phyloP scores from a whole-genome alignment of 2,797 vertebrate genomes.

The Myripristis jacobus region DNA sequence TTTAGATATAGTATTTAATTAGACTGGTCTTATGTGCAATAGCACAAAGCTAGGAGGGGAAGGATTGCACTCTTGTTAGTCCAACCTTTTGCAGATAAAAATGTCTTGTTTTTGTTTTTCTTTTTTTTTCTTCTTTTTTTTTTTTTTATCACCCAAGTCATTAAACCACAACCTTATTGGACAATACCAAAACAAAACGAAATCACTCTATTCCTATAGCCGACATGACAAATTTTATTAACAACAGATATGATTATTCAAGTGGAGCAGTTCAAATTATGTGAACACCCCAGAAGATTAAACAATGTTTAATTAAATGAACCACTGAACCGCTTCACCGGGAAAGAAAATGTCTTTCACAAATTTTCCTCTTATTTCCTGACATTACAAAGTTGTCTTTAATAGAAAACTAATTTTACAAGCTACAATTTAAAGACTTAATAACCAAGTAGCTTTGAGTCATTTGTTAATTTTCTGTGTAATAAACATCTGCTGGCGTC shows the following conservation, averaged over 20 bases:
- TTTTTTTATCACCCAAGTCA: background rate
- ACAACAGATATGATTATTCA: conserved; percentile 55
- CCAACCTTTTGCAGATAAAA: background rate
- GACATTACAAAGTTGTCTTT: conserved; percentile 20
- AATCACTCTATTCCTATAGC: conserved; percentile 26
- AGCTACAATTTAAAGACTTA: background rate
- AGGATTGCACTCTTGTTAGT: background rate
- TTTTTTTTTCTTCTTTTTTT: background rate
- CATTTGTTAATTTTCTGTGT: conserved; percentile 5
- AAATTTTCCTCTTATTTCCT: conserved; percentile 30
- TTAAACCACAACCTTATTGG: conserved; percentile 6
- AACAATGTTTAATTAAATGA: conserved; percentile 63
- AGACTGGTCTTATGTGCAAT: background rate
- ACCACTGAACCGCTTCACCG: conserved; percentile 52
- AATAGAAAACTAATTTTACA: conserved; percentile 15
- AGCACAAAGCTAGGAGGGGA: background rate
- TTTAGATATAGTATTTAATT: background rate
- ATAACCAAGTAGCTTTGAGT: background rate
- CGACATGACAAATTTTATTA: conserved; percentile 58
- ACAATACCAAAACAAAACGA: conserved; percentile 16
- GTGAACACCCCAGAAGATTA: conserved; percentile 46
- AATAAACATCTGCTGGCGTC: background rate
- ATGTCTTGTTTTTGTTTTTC: background rate
- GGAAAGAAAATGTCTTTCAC: conserved; percentile 46
- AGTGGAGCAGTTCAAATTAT: conserved; percentile 49